Evolutionary conservation across 2,888 invertebrate species (phyloP), one percentile per base, ranked within the genome.

Genomic region (Lithophane ornitopus): DNA sequence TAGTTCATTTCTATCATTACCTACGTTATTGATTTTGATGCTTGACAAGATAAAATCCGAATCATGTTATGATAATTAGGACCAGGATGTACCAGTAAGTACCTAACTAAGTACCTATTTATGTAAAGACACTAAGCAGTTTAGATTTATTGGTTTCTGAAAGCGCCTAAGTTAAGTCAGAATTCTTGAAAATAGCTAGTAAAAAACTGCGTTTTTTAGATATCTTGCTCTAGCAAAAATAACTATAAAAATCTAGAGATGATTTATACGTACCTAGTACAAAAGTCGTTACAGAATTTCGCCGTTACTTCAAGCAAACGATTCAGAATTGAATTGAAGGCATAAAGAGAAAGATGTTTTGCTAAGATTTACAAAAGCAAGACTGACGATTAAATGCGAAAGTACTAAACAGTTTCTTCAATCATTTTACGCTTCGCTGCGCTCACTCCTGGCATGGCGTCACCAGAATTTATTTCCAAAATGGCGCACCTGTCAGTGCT

Each of bases 381-480:
- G 34, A 82, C 39, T 34, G 68, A 68, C 22, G 22, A 74, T 63
- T 70, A 70, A 49, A 80, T 56, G 49, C 56, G 49, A 78, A 81
- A 70, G 54, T 49, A 61, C 52, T 19, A 46, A 72, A 71, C 78
- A 63, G 66, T 76, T 76, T 84, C 71, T 78, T 56, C 19, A 76
- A 85, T 74, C 44, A 79, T 79, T 85, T 70, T 72, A 79, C 74
- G 83, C 54, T 80, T 80, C 74, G 67, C 70, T 44, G 77, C 74
- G 12, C 66, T 82, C 58, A 22, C 62, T 69, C 63, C 46, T 70
- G 58, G 63, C 52, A 65, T 63, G 66, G 56, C 75, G 74, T 70
- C 79, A 76, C 79, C 63, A 61, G 72, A 78, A 84, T 81, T 85
- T 72, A 76, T 82, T 85, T 82, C 68, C 83, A 84, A 82, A 85